Percentiles rank a stretch among this genome's conserved stretches.
Evolutionary conservation across 1,140 invertebrate species (phyloP).

Genomic region (Bombus confusus): DNA sequence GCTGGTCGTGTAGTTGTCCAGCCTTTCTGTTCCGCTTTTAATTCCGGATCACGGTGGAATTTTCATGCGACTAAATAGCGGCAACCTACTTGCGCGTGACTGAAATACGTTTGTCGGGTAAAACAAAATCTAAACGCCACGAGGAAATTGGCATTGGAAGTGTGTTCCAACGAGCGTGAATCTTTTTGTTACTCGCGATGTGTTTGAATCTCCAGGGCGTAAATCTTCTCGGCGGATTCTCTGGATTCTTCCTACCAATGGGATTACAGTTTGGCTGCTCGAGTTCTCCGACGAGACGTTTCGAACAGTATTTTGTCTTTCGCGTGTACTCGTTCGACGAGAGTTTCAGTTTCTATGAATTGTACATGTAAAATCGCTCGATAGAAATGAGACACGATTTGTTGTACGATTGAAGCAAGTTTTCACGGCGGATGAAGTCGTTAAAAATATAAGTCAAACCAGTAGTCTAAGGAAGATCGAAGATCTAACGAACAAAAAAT

Average conservation of each 20-base stretch:
- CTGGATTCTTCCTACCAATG: neutral
- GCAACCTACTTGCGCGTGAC: neutral
- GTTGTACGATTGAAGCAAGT: no score
- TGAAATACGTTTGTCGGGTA: neutral
- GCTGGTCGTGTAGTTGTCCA: neutral
- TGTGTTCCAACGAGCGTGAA: neutral
- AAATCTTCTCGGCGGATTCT: neutral
- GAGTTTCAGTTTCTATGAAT: no score
- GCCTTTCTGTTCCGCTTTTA: constrained; percentile 6
- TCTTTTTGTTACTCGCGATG: neutral
- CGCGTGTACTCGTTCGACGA: no score
- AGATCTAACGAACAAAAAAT: no score
- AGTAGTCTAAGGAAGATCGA: no score
- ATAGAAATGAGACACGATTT: no score
- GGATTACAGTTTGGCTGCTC: neutral
- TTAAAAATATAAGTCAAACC: no score
- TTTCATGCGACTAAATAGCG: neutral
- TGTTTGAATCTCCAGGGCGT: neutral
- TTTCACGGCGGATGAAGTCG: no score
- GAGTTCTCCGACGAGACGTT: neutral
- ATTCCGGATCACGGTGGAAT: constrained; percentile 7
- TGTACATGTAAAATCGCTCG: no score
- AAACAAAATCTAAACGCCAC: neutral
- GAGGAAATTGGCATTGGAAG: neutral
- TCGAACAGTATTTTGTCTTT: no score